Evolutionary conservation across 2,888 invertebrate genomes (phyloP).

Genomic region (Serrognathus titanus): DNA sequence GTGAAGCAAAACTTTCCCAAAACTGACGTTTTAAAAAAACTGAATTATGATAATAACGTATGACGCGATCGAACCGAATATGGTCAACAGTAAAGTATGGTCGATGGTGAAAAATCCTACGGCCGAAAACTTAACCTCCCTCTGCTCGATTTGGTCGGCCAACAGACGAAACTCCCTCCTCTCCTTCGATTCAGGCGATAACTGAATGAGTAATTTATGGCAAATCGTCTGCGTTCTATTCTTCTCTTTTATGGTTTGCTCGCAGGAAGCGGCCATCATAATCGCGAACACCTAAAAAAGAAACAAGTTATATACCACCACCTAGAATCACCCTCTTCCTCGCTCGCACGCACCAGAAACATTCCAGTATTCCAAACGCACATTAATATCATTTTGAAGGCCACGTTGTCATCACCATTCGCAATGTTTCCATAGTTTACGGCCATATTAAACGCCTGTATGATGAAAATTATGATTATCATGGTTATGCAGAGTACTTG

Average conservation of each 20-base stretch:
- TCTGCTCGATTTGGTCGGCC: slow-evolving; percentile 12
- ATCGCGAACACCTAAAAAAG: slow-evolving; percentile 9
- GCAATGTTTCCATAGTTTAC: slow-evolving; percentile 1
- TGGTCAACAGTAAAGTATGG: slow-evolving; percentile 13
- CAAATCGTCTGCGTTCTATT: slow-evolving; percentile 12
- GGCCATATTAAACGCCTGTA: slow-evolving; percentile 9
- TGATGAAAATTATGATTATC: slow-evolving; percentile 13
- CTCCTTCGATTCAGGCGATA: slow-evolving; percentile 3
- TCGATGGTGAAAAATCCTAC: slow-evolving; percentile 13
- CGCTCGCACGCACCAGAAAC: slow-evolving; percentile 7
- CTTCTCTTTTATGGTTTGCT: slow-evolving; percentile 12
- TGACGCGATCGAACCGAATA: slow-evolving; percentile 16
- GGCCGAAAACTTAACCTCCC: slow-evolving; percentile 11
- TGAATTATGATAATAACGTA: slow-evolving; percentile 15
- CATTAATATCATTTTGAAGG: slow-evolving; percentile 6
- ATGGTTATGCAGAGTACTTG: slow-evolving; percentile 10
- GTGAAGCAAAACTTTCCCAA: no score
- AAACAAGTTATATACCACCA: neutral
- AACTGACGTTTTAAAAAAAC: slow-evolving; percentile 1
- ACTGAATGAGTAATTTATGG: slow-evolving; percentile 6
- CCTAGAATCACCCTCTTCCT: no score
- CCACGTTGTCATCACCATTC: neutral
- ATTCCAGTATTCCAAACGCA: slow-evolving; percentile 12
- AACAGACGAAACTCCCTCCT: slow-evolving; percentile 8
- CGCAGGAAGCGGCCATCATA: slow-evolving; percentile 16